Conservation (phyloP, 92 coral and sea anemone species). For the Chrysogorgia sp. region DNA sequence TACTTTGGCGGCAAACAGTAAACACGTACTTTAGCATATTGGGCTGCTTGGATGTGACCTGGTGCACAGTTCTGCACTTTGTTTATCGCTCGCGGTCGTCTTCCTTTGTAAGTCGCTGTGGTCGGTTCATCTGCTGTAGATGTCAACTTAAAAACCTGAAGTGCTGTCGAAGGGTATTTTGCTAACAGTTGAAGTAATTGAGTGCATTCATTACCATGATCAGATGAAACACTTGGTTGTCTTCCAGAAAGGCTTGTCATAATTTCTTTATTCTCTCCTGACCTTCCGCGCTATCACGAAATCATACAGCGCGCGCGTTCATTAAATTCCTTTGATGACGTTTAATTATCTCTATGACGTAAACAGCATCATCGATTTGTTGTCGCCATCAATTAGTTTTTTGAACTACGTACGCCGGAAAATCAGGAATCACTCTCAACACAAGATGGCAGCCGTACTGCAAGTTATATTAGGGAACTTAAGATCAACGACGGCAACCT, state of each 20-base stretch:
- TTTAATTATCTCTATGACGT: slow-evolving; percentile 10
- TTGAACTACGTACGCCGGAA: neutral
- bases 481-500: too few relatives aligned
- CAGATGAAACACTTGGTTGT: slow-evolving; percentile 4
- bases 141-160: slow-evolving; percentile 35
- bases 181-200: slow-evolving; percentile 82
- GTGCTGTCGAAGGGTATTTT: slow-evolving; percentile 80
- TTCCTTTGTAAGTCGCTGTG: slow-evolving; percentile 30
- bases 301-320: slow-evolving; percentile 11
- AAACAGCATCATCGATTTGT: slow-evolving; percentile 14
- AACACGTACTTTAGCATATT: slow-evolving; percentile 15
- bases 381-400: neutral
- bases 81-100: slow-evolving; percentile 11
- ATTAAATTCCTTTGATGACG: neutral
- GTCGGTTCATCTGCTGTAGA: slow-evolving; percentile 1
- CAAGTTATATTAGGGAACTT: too few relatives aligned
- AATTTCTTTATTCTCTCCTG: neutral
- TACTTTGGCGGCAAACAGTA: slow-evolving; percentile 24
- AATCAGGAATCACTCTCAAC: too few relatives aligned
- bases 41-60: neutral
- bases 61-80: neutral
- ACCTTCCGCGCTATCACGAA: neutral
- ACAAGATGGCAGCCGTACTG: too few relatives aligned
- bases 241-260: slow-evolving; percentile 8
- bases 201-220: slow-evolving; percentile 36